Conservation (phyloP, 2,113 vertebrate genomes). For the Cephalopterus ornatus region DNA sequence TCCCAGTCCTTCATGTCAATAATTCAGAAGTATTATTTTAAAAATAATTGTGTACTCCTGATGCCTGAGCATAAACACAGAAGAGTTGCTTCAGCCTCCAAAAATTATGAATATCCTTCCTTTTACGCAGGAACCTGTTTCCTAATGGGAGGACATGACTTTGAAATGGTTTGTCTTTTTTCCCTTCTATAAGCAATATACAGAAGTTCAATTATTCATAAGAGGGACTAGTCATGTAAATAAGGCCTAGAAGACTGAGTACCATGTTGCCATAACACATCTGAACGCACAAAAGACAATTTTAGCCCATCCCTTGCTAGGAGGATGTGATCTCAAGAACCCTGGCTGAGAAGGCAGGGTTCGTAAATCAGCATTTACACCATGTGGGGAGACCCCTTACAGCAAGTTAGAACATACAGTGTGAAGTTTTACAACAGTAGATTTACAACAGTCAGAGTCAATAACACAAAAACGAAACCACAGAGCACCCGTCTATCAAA, state of each 20-base stretch:
- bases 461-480: neutral
- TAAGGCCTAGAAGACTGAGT: neutral
- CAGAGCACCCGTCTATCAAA: neutral
- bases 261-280: neutral
- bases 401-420: neutral
- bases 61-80: neutral
- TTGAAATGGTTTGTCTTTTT: neutral
- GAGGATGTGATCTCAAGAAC: neutral
- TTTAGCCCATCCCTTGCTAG: neutral
- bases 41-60: neutral
- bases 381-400: neutral
- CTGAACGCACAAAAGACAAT: neutral
- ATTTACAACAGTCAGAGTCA: neutral
- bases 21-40: neutral
- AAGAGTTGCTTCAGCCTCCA: neutral
- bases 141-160: neutral
- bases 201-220: constrained; percentile 21
- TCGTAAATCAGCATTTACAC: neutral
- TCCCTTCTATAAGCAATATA: neutral
- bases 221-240: constrained; percentile 9
- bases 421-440: neutral
- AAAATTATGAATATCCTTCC: neutral
- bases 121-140: neutral
- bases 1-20: neutral
- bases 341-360: neutral